phyloP scores from a whole-genome alignment of 2,797 vertebrate species.

The Saxicola maurus region DNA sequence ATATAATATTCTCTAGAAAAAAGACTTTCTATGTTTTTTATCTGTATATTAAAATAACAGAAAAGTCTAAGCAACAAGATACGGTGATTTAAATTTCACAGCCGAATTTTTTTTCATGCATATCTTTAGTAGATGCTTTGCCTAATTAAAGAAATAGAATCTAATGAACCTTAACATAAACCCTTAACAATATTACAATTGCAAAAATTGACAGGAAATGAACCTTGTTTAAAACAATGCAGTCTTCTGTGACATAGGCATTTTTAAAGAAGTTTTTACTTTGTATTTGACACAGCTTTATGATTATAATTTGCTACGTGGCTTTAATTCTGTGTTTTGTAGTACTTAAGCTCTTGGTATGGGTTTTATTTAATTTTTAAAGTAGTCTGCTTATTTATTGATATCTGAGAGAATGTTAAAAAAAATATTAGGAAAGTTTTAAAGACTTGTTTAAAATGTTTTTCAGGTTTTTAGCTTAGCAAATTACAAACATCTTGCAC shows the following conservation, averaged over 20 bases:
- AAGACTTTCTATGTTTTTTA: background rate
- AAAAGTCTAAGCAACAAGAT: background rate
- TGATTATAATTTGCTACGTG: background rate
- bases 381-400: background rate
- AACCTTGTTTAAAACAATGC: background rate
- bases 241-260: background rate
- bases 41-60: background rate
- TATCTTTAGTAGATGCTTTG: background rate
- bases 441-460: background rate
- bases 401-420: background rate
- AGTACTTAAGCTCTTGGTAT: background rate
- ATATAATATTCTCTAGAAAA: background rate
- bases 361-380: background rate
- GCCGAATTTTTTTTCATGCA: background rate
- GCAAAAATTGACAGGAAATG: background rate
- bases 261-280: background rate
- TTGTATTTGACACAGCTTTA: background rate
- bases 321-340: background rate
- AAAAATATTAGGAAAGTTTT: background rate
- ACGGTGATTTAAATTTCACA: background rate
- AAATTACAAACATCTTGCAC: background rate
- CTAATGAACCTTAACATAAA: constrained; percentile 4
- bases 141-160: background rate
- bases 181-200: background rate
- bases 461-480: background rate